Evolutionary conservation across 1,140 invertebrate genomes (phyloP).

Genomic region (Papilio aristodemus): DNA sequence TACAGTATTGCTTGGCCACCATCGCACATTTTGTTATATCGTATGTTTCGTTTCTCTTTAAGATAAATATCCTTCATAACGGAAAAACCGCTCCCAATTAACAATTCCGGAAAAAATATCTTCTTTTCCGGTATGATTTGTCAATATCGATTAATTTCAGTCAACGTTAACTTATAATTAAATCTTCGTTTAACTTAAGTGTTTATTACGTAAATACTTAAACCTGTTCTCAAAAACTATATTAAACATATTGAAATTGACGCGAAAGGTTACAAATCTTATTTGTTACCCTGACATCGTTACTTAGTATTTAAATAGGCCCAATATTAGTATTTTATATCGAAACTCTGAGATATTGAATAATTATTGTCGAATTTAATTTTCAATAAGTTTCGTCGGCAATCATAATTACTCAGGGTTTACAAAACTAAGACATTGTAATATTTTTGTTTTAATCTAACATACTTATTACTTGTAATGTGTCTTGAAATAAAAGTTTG

Average conservation of each 20-base stretch:
- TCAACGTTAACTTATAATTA: not conserved
- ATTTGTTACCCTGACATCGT: not conserved
- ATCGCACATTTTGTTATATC: too few relatives aligned
- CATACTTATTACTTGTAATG: too few relatives aligned
- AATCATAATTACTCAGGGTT: not conserved
- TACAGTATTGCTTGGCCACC: too few relatives aligned
- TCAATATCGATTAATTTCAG: too few relatives aligned
- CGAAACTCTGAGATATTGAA: not conserved
- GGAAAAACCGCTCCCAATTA: too few relatives aligned
- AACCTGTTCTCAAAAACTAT: not conserved
- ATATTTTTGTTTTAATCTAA: too few relatives aligned
- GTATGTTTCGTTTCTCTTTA: too few relatives aligned
- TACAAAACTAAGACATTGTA: too few relatives aligned
- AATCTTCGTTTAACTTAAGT: not conserved
- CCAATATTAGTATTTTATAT: not conserved
- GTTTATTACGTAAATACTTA: not conserved
- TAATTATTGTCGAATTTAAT: not conserved
- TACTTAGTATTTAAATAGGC: not conserved
- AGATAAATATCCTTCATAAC: too few relatives aligned
- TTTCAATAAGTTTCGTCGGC: not conserved
- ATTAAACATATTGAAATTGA: not conserved
- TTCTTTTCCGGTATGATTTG: too few relatives aligned
- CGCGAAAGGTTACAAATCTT: not conserved
- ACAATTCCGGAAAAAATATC: too few relatives aligned
- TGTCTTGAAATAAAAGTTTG: too few relatives aligned